A percentile compares a stretch with the other conserved stretches of the same genome.
phyloP scores from a whole-genome alignment of 23 tunicate genomes.

The Halocynthia aurantium region DNA sequence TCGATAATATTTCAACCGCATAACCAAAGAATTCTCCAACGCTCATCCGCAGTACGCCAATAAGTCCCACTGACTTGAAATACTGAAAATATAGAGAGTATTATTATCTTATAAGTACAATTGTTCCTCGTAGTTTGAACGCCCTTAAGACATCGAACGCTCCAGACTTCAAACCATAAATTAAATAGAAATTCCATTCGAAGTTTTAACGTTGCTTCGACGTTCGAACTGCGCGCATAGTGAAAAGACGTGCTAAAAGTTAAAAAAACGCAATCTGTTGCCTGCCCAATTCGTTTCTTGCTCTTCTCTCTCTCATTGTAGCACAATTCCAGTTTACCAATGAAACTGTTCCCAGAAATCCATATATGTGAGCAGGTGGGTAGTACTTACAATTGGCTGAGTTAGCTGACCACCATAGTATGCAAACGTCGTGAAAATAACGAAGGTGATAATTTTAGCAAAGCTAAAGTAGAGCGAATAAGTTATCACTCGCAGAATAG shows the following conservation, averaged over 20 bases:
- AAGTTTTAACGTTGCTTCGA: neutral
- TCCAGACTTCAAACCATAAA: too few species aligned
- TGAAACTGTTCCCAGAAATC: too few species aligned
- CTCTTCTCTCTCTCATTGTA: too few species aligned
- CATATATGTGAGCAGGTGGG: too few species aligned
- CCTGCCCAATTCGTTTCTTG: too few species aligned
- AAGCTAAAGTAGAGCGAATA: neutral
- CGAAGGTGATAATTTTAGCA: conserved; percentile 10
- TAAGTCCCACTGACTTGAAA: conserved; percentile 37
- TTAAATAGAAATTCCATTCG: neutral
- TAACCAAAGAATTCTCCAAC: conserved; percentile 25
- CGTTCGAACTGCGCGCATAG: too few species aligned
- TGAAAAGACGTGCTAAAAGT: neutral
- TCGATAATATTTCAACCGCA: conserved; percentile 24
- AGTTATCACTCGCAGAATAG: conserved; percentile 25
- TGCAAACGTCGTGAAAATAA: conserved; percentile 14
- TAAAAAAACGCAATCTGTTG: neutral
- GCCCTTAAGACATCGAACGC: too few species aligned
- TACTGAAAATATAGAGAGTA: conserved; percentile 23
- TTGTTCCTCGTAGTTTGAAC: too few species aligned
- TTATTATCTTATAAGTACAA: neutral
- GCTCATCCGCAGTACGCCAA: conserved; percentile 21
- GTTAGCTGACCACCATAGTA: conserved; percentile 22
- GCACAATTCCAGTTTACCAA: too few species aligned
- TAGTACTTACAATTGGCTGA: conserved; percentile 12